A percentile compares a stretch with the other conserved stretches of the same genome.
Evolutionary conservation across 2,888 invertebrate species (phyloP).

Genomic region (Acheta domesticus): DNA sequence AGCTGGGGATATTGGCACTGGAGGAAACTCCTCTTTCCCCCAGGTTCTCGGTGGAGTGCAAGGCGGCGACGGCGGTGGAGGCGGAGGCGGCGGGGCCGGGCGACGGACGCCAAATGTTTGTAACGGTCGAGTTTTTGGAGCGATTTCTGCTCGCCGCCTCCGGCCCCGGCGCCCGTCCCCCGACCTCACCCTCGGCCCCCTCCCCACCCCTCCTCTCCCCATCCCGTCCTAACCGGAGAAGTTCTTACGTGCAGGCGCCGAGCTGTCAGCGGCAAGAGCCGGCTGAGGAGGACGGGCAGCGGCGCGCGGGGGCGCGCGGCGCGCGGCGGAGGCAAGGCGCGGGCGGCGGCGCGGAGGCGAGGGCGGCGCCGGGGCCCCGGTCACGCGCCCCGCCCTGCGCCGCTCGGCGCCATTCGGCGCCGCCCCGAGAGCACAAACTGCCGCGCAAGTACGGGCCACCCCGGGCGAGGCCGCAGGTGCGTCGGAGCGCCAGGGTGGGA

Average conservation of each 20-base stretch:
- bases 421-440: too few relatives aligned
- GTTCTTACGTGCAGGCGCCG: neutral
- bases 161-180: neutral
- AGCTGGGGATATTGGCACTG: constrained; percentile 2
- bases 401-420: too few relatives aligned
- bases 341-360: neutral
- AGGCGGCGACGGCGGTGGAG: too few relatives aligned
- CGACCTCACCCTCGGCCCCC: neutral
- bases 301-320: neutral
- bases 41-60: too few relatives aligned
- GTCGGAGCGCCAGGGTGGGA: neutral
- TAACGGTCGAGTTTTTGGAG: neutral
- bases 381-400: too few relatives aligned
- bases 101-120: neutral
- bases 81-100: too few relatives aligned
- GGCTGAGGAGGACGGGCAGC: neutral
- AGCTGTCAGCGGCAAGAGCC: neutral
- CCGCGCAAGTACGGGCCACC: too few relatives aligned
- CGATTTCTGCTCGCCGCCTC: neutral
- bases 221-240: neutral
- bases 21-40: neutral
- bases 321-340: neutral
- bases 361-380: too few relatives aligned
- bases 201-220: neutral
- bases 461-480: too few relatives aligned